These are phyloP conservation scores for Parnassius smintheus DNA, from an alignment of 2,888 invertebrate species.

Conservation along the genomic window DNA sequence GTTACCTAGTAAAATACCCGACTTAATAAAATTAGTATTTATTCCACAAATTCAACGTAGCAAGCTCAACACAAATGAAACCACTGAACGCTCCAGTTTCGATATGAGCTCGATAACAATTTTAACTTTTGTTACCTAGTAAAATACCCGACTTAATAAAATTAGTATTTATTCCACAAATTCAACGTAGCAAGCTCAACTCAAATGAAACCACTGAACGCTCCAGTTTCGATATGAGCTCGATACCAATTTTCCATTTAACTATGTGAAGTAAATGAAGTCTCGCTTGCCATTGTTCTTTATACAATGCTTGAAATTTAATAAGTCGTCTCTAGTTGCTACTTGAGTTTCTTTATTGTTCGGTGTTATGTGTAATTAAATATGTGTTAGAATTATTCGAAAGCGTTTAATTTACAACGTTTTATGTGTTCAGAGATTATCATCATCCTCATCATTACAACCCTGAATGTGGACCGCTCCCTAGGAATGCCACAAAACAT, in stretches of 20 bases:
- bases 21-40: too few relatives aligned
- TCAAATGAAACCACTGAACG: conserved; percentile 9
- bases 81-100: conserved; percentile 13
- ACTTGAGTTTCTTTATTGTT: conserved; percentile 5
- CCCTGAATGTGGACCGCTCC: too few relatives aligned
- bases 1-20: too few relatives aligned
- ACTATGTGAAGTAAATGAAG: conserved; percentile 25
- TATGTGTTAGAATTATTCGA: not conserved
- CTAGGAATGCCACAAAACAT: too few relatives aligned
- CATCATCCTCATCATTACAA: too few relatives aligned
- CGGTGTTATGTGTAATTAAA: not conserved
- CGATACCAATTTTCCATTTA: conserved; percentile 19
- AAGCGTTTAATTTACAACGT: not conserved
- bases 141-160: too few relatives aligned
- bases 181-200: too few relatives aligned
- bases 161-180: too few relatives aligned
- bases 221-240: conserved; percentile 5
- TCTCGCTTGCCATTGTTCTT: conserved; percentile 18
- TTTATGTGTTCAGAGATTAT: conserved; percentile 4
- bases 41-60: too few relatives aligned
- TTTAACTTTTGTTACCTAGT: not conserved
- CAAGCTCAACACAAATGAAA: not conserved
- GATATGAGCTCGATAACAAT: conserved; percentile 9
- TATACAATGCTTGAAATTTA: conserved; percentile 26
- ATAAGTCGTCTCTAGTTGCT: conserved; percentile 5